phyloP scores from a whole-genome alignment of 2,113 vertebrate genomes.

The Crotalus horridus region DNA sequence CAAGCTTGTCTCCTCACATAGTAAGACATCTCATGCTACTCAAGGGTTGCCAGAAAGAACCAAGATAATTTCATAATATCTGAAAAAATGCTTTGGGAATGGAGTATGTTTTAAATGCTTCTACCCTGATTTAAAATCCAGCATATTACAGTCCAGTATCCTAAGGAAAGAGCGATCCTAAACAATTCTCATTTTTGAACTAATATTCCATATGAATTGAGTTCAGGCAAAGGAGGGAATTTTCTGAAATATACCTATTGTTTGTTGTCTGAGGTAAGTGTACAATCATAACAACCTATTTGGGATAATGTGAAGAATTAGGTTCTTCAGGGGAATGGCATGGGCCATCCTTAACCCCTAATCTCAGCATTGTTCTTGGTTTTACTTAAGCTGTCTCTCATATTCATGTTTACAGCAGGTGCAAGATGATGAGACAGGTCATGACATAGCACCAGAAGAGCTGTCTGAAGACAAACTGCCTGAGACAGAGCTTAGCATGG shows the following conservation, averaged over 20 bases:
- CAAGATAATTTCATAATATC: background rate
- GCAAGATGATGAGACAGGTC: conserved; percentile 7
- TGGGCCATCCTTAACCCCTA: background rate
- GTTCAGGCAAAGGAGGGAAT: background rate
- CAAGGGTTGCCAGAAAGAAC: background rate
- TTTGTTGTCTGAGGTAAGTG: background rate
- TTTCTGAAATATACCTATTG: background rate
- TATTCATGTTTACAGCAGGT: background rate
- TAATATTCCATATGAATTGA: background rate
- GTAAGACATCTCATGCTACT: background rate
- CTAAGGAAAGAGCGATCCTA: background rate
- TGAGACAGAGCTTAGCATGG: conserved; percentile 32
- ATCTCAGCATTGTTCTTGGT: background rate
- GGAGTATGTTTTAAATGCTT: background rate
- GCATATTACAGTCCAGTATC: background rate
- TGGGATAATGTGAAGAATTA: background rate
- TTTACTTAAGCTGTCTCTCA: background rate
- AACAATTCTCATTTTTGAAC: background rate
- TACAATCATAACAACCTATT: background rate
- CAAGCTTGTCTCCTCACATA: background rate
- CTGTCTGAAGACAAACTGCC: background rate
- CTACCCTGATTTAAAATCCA: background rate
- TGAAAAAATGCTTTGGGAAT: background rate
- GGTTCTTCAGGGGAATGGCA: background rate
- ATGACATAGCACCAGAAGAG: background rate